A percentile compares a stretch with the other conserved stretches of the same genome.
Evolutionary conservation across 2,888 invertebrate genomes (phyloP).

Genomic region (Sminthurinus aureus): DNA sequence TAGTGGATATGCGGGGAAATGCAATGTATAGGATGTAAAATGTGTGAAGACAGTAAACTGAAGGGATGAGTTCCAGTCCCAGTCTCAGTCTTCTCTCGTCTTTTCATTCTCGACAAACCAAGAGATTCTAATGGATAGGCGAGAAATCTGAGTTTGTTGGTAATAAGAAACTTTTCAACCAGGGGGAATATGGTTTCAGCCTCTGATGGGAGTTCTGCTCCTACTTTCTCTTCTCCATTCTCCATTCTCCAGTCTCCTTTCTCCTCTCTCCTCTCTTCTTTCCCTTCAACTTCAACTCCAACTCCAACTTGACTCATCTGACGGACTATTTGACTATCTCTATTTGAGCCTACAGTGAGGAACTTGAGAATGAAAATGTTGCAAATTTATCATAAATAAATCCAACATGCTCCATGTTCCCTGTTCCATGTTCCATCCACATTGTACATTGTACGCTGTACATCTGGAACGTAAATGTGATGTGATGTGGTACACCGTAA

Average conservation of each 20-base stretch:
- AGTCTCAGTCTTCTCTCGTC: neutral
- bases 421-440: neutral
- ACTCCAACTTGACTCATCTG: neutral
- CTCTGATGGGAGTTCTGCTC: conserved; percentile 23
- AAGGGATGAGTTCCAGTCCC: no score
- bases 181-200: conserved; percentile 21
- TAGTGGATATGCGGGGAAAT: no score
- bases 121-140: conserved; percentile 34
- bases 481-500: no score
- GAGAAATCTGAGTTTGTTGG: conserved; percentile 35
- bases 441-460: no score
- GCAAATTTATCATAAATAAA: conserved; percentile 35
- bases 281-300: neutral
- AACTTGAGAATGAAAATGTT: conserved; percentile 27
- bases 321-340: neutral
- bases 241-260: neutral
- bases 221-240: neutral
- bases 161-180: conserved; percentile 38
- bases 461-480: no score
- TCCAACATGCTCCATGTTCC: neutral
- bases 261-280: neutral
- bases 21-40: no score
- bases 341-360: neutral
- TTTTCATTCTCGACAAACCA: neutral
- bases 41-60: no score